Conservation (phyloP, 1,140 invertebrate species). For the Asbolus verrucosus region DNA sequence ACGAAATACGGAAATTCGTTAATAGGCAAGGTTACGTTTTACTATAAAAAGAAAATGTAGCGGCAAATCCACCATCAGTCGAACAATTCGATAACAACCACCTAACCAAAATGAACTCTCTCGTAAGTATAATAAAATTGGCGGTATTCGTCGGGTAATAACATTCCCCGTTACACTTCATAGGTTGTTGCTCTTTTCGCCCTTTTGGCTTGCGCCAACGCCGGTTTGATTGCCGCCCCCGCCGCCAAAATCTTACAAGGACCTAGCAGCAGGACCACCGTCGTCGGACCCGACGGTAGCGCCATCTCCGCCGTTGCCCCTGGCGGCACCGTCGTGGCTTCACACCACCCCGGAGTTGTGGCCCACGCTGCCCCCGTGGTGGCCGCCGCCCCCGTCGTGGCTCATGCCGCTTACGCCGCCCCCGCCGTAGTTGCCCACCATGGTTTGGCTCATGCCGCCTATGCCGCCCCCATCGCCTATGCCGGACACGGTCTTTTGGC, state of each 20-base stretch:
- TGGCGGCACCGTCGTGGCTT: constrained; percentile 34
- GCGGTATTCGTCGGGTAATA: too few relatives aligned
- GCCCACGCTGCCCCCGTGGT: constrained; percentile 5
- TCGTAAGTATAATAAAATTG: constrained; percentile 37
- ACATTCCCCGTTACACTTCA: background rate
- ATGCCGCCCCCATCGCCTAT: constrained; percentile 41
- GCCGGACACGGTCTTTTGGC: constrained; percentile 16
- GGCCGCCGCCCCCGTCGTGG: constrained; percentile 19
- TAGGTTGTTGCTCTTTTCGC: constrained; percentile 44
- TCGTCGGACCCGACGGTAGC: constrained; percentile 44
- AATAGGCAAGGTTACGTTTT: background rate
- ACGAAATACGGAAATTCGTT: background rate
- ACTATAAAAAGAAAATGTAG: background rate
- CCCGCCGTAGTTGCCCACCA: constrained; percentile 49
- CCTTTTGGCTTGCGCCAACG: constrained; percentile 44
- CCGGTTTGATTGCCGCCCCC: constrained; percentile 44
- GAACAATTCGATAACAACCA: constrained; percentile 25
- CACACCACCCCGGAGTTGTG: constrained; percentile 1
- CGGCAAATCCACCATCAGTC: constrained; percentile 12
- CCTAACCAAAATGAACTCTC: constrained; percentile 25
- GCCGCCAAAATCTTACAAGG: constrained; percentile 36
- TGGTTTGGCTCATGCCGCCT: constrained; percentile 53
- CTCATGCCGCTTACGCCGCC: constrained; percentile 60
- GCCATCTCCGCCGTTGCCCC: constrained; percentile 27
- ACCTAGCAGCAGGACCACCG: constrained; percentile 24